Conservation (phyloP, 2,113 vertebrate species). For the Gasterosteus nipponicus region DNA sequence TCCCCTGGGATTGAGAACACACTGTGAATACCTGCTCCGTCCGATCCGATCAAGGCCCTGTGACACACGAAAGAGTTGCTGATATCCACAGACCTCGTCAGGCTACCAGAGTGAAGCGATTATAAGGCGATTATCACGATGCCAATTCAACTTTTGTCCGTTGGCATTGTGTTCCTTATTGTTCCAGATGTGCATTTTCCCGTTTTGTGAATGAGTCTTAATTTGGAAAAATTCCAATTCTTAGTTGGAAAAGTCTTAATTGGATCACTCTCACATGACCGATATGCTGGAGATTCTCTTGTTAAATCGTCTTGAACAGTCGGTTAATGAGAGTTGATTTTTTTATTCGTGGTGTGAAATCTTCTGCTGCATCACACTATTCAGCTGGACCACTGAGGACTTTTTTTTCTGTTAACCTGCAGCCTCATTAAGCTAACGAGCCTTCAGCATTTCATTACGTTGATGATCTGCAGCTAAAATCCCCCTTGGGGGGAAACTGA, state of each 20-base stretch:
- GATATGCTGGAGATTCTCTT: background rate
- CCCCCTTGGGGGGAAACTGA: conserved; percentile 61
- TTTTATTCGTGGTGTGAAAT: background rate
- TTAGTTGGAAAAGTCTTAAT: too few species aligned
- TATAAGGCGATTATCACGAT: too few species aligned
- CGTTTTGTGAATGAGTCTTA: too few species aligned
- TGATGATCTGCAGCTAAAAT: conserved; percentile 52
- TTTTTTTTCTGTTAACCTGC: conserved; percentile 46
- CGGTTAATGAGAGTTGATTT: background rate
- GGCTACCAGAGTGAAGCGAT: background rate
- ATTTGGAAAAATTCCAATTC: too few species aligned
- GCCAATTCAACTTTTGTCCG: too few species aligned
- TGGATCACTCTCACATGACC: background rate
- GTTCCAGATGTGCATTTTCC: too few species aligned
- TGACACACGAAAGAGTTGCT: background rate
- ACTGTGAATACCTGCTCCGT: background rate
- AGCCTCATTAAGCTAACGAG: conserved; percentile 64
- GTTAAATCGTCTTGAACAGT: background rate
- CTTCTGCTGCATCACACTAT: background rate
- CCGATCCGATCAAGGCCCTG: background rate
- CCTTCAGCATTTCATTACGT: conserved; percentile 59
- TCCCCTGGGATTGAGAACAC: background rate
- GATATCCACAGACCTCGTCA: background rate
- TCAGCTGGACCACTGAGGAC: conserved; percentile 31
- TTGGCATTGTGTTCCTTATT: too few species aligned